Percentiles rank a stretch among this genome's conserved stretches.
Evolutionary conservation across 2,888 invertebrate species (phyloP).

Genomic region (Hipparchia semele): DNA sequence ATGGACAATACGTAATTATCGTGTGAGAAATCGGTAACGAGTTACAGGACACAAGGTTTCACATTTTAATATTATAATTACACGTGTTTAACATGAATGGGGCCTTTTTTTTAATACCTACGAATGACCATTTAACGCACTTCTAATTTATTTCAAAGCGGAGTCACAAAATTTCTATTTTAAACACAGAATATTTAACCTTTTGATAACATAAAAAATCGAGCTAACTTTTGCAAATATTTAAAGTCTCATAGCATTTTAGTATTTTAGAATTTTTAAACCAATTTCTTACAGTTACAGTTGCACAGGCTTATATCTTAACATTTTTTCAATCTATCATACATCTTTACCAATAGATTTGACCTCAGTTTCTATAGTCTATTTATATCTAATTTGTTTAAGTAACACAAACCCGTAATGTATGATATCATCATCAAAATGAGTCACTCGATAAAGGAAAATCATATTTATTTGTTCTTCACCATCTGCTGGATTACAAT

Average conservation of each 20-base stretch:
- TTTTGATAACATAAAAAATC: no score
- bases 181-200: no score
- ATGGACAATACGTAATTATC: slow-evolving; percentile 31
- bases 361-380: background rate
- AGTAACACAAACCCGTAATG: background rate
- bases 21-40: slow-evolving; percentile 44
- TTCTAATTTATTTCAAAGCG: no score
- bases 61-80: slow-evolving; percentile 12
- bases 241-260: no score
- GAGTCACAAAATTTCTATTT: no score
- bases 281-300: no score
- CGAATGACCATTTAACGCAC: no score
- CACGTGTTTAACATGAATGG: background rate
- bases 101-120: background rate
- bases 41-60: slow-evolving; percentile 10
- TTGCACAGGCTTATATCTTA: no score
- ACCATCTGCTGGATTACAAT: slow-evolving; percentile 5
- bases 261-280: no score
- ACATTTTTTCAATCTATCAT: no score
- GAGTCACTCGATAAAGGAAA: slow-evolving; percentile 6
- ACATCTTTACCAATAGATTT: background rate
- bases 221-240: no score
- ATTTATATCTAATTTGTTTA: background rate
- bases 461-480: slow-evolving; percentile 7
- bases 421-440: slow-evolving; percentile 7